Percentiles rank a stretch among this genome's conserved stretches.
phyloP scores from a whole-genome alignment of 2,797 vertebrate genomes.

The Helicolenus hilgendorfi region DNA sequence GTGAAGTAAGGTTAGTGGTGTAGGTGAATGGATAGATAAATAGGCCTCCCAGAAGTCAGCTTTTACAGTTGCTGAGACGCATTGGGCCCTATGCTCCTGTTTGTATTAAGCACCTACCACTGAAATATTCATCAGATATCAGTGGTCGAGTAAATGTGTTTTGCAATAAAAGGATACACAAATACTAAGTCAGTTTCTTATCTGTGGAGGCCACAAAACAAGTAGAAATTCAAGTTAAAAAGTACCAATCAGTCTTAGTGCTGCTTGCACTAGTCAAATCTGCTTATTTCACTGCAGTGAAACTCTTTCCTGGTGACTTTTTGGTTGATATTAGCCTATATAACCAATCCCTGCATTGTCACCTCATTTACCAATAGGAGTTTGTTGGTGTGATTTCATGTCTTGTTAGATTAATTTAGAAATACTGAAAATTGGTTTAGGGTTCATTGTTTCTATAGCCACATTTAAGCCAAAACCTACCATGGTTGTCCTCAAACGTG shows the following conservation, averaged over 20 bases:
- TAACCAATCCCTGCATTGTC: not conserved
- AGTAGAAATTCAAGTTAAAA: not conserved
- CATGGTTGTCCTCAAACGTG: not conserved
- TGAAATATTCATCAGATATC: not conserved
- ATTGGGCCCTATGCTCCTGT: not conserved
- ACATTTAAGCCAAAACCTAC: not conserved
- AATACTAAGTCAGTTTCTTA: not conserved
- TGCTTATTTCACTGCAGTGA: not conserved
- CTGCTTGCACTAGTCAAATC: too few relatives aligned
- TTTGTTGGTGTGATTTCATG: not conserved
- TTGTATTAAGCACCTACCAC: not conserved
- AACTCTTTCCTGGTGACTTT: not conserved
- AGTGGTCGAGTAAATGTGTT: not conserved
- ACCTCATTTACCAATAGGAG: not conserved
- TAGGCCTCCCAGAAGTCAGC: not conserved
- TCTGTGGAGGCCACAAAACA: not conserved
- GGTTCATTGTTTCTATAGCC: not conserved
- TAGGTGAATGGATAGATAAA: not conserved
- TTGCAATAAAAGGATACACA: not conserved
- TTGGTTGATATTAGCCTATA: not conserved
- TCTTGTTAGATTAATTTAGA: not conserved
- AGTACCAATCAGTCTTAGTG: not conserved
- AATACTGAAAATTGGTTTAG: not conserved
- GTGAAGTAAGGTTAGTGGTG: not conserved
- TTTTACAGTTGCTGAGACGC: not conserved